Base-by-base conservation (phyloP, 2,113 vertebrate species). In the Stegastes partitus region DNA sequence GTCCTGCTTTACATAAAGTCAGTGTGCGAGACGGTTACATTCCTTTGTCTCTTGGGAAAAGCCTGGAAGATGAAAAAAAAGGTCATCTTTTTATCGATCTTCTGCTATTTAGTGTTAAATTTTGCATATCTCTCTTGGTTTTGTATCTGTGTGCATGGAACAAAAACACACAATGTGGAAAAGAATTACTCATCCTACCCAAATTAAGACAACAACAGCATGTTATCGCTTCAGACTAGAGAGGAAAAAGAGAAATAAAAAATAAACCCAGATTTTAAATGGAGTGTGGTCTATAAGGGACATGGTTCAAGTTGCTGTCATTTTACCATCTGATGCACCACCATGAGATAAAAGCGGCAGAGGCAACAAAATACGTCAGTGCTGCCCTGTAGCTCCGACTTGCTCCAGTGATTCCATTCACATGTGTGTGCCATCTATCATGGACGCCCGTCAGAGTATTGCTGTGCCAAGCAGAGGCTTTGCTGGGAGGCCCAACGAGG, bases 391-490 rank as follows among this genome's bases (percentile, higher is more conserved):
- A 26, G 63, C 65, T 70, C 49, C 11, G 79, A 44, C 54, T 63
- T 67, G 80, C 66, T 84, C 68, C 77, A 76, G 71, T 76, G 76
- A 77, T 79, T 90, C 81, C 83, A 58, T 86, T 87, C 86, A 82
- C 70, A 83, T 82, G 86, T 62, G 81, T 64, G 16, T 74, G 62
- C 63, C 77, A 91, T 93, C 83, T 75, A 89, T 93, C 90, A 92
- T 74, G 63, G 56, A 74, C 16, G 22, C 81, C 68, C 81, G 85
- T 92, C 86, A 83, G 68, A 47, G 84, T 90, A 91, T 89, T 93
- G 92, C 92, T 93, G 87, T 81, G 88, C 90, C 89, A 81, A 88
- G 91, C 90, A 88, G 74, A 83, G 91, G 79, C 76, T 82, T 87
- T 79, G 73, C 88, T 87, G 65, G 88, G 84, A 91, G 81, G 85